phyloP scores from a whole-genome alignment of 2,113 vertebrate species.

The Chionomys nivalis region DNA sequence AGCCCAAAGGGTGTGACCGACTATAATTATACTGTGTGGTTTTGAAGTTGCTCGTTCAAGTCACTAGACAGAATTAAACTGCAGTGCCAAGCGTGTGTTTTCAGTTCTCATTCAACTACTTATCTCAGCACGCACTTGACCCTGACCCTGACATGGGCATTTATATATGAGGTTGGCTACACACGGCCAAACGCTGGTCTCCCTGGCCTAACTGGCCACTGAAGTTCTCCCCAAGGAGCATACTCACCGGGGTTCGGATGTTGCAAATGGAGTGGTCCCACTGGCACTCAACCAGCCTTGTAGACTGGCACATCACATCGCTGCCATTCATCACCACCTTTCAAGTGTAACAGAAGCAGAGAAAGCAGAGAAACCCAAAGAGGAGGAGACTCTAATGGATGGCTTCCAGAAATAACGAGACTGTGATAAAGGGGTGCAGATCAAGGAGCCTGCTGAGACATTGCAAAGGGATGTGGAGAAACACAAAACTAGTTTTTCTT shows the following conservation, averaged over 20 bases:
- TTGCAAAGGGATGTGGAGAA: background rate
- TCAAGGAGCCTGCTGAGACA: background rate
- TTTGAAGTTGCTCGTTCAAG: background rate
- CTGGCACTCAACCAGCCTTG: constrained; percentile 23
- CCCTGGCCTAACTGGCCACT: background rate
- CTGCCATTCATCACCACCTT: constrained; percentile 42
- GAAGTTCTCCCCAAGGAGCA: background rate
- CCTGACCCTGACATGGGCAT: background rate
- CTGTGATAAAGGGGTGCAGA: background rate
- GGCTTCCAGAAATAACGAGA: background rate
- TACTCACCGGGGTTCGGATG: background rate
- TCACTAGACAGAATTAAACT: background rate
- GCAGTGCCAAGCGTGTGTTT: background rate
- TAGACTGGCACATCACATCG: background rate
- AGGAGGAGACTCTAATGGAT: background rate
- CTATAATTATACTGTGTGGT: background rate
- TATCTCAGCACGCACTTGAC: background rate
- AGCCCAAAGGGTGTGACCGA: background rate
- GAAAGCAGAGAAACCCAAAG: background rate
- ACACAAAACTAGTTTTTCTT: background rate
- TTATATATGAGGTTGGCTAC: background rate
- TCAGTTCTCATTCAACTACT: background rate
- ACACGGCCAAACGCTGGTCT: background rate
- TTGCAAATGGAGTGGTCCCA: background rate
- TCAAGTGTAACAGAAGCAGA: constrained; percentile 5